These are phyloP conservation scores for Micoletzkya japonica DNA, from an alignment of 2,888 invertebrate genomes.

Conservation along the genomic window DNA sequence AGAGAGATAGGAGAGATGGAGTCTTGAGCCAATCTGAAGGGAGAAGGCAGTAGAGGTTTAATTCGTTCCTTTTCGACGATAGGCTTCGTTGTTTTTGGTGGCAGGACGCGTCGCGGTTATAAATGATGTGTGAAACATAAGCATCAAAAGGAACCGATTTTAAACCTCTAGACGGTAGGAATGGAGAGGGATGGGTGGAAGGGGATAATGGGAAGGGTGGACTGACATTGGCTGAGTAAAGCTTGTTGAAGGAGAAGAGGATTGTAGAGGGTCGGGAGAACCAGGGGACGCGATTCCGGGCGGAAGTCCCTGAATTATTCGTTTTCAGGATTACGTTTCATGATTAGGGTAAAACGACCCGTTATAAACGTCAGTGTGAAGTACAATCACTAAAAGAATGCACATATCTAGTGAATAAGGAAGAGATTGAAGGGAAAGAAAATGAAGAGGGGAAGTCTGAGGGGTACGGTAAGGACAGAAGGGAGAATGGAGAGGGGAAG, in stretches of 20 bases:
- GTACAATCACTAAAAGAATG: background rate
- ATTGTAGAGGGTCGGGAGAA: slow-evolving; percentile 40
- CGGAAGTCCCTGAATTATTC: slow-evolving; percentile 35
- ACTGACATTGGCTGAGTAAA: slow-evolving; percentile 43
- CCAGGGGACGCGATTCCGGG: slow-evolving; percentile 32
- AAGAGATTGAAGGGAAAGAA: background rate
- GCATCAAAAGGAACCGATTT: too few relatives aligned
- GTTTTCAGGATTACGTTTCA: background rate
- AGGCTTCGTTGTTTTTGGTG: too few relatives aligned
- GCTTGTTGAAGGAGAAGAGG: slow-evolving; percentile 45
- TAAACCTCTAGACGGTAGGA: too few relatives aligned
- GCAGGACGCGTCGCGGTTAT: too few relatives aligned
- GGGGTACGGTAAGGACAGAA: background rate
- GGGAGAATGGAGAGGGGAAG: slow-evolving; percentile 4
- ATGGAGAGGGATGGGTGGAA: too few relatives aligned
- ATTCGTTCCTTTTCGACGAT: too few relatives aligned
- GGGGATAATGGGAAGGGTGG: background rate
- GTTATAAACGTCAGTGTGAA: background rate
- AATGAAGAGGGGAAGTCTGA: slow-evolving; percentile 6
- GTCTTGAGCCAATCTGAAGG: slow-evolving; percentile 21
- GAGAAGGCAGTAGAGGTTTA: too few relatives aligned
- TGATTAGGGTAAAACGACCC: too few relatives aligned
- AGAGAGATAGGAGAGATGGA: slow-evolving; percentile 18
- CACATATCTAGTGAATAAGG: background rate
- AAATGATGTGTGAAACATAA: too few relatives aligned